phyloP scores from a whole-genome alignment of 2,113 vertebrate species.

The Rhagologus leucostigma region DNA sequence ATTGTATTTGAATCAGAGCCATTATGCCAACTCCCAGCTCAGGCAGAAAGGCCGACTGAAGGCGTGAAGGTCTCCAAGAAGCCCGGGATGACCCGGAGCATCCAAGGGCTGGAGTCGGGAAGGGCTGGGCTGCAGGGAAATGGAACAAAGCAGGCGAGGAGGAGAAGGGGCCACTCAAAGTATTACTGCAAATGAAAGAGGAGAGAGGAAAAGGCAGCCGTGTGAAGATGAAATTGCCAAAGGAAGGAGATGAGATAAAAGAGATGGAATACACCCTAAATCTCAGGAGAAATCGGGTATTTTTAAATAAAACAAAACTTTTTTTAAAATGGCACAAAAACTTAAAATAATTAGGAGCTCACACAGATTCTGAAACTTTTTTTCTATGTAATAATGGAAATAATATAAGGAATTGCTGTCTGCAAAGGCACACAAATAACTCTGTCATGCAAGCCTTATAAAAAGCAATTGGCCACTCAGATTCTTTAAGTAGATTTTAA shows the following conservation, averaged over 20 bases:
- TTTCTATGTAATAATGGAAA: not conserved
- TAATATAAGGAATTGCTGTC: not conserved
- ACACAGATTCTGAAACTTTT: not conserved
- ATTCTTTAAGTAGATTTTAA: not conserved
- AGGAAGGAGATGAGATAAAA: not conserved
- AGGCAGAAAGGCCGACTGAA: not conserved
- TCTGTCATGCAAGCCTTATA: not conserved
- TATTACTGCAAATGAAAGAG: not conserved
- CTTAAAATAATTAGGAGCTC: not conserved
- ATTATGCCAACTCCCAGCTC: not conserved
- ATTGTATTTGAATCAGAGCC: not conserved
- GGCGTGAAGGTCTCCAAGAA: not conserved
- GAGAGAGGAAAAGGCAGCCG: not conserved
- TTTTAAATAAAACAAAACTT: not conserved
- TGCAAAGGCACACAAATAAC: not conserved
- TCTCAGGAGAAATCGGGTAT: not conserved
- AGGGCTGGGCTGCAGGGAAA: not conserved
- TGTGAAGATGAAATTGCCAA: not conserved
- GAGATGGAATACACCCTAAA: not conserved
- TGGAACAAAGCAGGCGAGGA: not conserved
- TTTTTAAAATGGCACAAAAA: not conserved
- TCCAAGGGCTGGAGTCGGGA: fast-evolving
- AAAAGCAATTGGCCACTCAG: not conserved
- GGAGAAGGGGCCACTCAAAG: not conserved
- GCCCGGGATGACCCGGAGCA: not conserved